phyloP scores from a whole-genome alignment of 2,888 invertebrate genomes.

The Hirtodrosophila duncani region DNA sequence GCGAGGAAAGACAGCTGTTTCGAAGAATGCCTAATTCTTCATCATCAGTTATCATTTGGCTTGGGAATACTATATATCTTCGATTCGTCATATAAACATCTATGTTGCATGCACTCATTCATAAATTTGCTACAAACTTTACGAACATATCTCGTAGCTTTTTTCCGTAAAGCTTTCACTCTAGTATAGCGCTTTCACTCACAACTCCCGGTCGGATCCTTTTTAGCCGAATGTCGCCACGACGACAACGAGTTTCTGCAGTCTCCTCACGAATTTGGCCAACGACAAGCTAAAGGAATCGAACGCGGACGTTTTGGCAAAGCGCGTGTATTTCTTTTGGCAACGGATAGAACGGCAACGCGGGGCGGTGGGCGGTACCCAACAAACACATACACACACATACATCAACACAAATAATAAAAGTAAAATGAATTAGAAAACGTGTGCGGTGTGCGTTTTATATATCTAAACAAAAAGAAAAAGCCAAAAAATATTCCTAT shows the following conservation, averaged over 20 bases:
- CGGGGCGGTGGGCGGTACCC: conserved; percentile 17
- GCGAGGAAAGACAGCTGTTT: too few relatives aligned
- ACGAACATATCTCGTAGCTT: conserved; percentile 27
- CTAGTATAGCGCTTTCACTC: conserved; percentile 35
- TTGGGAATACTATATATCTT: too few relatives aligned
- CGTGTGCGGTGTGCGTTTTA: conserved; percentile 45
- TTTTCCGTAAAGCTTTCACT: conserved; percentile 37
- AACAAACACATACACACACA: conserved; percentile 16
- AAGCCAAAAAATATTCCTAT: conserved; percentile 29
- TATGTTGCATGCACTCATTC: too few relatives aligned
- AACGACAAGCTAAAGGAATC: conserved; percentile 39
- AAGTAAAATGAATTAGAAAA: conserved; percentile 66
- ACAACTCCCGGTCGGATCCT: conserved; percentile 41
- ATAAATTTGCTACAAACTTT: too few relatives aligned
- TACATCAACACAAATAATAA: conserved; percentile 38
- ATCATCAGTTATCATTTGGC: too few relatives aligned
- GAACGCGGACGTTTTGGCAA: conserved; percentile 52
- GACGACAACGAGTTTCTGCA: conserved; percentile 39
- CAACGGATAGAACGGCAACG: conserved; percentile 47
- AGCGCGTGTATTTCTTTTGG: conserved; percentile 51
- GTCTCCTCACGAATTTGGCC: conserved; percentile 65
- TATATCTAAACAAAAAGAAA: conserved; percentile 26
- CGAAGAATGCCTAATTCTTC: too few relatives aligned
- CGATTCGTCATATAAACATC: too few relatives aligned
- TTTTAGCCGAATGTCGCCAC: conserved; percentile 27